Base-by-base conservation (phyloP, 2,888 invertebrate genomes). In the Dusona sp. region DNA sequence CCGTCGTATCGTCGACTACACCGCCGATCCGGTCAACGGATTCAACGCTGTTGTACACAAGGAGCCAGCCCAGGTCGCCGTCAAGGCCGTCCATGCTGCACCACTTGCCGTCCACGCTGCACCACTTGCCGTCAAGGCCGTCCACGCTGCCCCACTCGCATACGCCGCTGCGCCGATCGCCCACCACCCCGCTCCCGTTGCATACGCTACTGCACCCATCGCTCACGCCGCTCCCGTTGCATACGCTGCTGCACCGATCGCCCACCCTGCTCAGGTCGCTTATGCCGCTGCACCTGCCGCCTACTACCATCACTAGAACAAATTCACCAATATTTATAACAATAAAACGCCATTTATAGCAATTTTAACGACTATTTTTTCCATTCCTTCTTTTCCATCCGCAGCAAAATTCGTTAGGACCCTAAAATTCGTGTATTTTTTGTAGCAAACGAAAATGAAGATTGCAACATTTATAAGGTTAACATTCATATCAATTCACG, bases 121-220 rank as follows among this genome's bases (percentile, higher is more conserved):
- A 36, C 89, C 87, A 19, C n/a, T n/a, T n/a, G 89, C 90, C 19
- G 87, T 91, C 33, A 95, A 96, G 88, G 95, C 95, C 91, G 94
- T 95, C 84, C 93, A 95, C 36, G 88, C 89, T n/a, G 89, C 88
- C 16, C 88, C 88, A 36, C 29, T 79, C 57, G 79, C 79, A 16
- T n/a, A 70, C 9, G 89, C 88, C 29, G 78, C 87, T 57, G 70
- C 86, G 36, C 72, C 88, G 57, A 79, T 89, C 6, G 74, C 89
- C n/a, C 79, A 89, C 42, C 95, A 95, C 19, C 95, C 95, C 1
- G 94, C 95, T 2, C 95, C 95, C 0, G 94, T 95, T n/a, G 95
- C 95, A 87, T 95, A 94, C 91, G 94, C 95, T 88, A 93, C 94
- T 22, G 88, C 87, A 29, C 85, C 87, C 81, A 86, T 88, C 70